These are phyloP conservation scores for Anomalospiza imberbis DNA, from an alignment of 2,797 vertebrate genomes.

Conservation along the genomic window DNA sequence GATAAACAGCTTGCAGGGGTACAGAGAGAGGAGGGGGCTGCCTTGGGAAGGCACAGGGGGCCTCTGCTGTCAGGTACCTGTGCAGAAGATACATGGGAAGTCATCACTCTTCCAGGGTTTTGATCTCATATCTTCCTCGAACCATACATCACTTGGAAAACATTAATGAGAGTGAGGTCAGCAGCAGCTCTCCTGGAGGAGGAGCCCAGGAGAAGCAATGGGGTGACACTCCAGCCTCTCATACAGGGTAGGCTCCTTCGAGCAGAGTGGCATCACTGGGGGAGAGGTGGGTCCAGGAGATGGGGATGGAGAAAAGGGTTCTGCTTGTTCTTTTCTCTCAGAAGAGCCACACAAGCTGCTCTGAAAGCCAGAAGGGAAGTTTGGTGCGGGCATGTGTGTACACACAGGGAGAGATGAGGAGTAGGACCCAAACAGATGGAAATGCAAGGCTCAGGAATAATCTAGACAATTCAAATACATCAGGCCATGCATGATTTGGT, in stretches of 20 bases:
- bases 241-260: accelerated
- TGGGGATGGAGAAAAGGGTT: not conserved
- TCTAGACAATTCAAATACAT: not conserved
- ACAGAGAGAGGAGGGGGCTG: not conserved
- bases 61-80: not conserved
- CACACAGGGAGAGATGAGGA: not conserved
- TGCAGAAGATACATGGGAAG: not conserved
- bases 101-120: not conserved
- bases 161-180: not conserved
- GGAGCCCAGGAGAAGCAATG: not conserved
- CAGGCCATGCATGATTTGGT: not conserved
- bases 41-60: not conserved
- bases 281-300: not conserved
- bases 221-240: not conserved
- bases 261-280: not conserved
- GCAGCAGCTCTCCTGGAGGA: not conserved
- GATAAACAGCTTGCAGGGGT: not conserved
- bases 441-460: not conserved
- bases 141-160: not conserved
- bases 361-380: not conserved
- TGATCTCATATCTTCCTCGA: not conserved
- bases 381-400: not conserved
- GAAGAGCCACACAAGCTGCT: not conserved
- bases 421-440: not conserved
- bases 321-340: not conserved